A percentile compares a stretch with the other conserved stretches of the same genome.
Evolutionary conservation across 2,888 invertebrate genomes (phyloP).

Genomic region (Lasiommata megera): DNA sequence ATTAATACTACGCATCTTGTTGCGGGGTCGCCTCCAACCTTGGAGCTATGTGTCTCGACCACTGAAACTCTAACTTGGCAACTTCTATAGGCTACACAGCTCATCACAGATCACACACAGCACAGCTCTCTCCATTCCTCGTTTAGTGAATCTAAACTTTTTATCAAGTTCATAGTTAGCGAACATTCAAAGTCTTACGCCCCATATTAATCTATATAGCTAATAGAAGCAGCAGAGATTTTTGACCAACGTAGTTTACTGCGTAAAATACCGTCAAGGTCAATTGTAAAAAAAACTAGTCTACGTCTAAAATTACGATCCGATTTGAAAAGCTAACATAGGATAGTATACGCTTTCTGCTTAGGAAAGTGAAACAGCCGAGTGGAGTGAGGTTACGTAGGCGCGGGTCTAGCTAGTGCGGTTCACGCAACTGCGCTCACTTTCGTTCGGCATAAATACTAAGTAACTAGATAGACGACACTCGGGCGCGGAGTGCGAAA

Average conservation of each 20-base stretch:
- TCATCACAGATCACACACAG: too few species aligned
- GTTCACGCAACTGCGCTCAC: slow-evolving; percentile 54
- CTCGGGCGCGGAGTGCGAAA: neutral
- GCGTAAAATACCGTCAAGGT: neutral
- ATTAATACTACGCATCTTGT: too few species aligned
- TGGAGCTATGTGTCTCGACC: too few species aligned
- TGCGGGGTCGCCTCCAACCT: too few species aligned
- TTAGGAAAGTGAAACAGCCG: slow-evolving; percentile 68
- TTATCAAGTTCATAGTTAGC: neutral
- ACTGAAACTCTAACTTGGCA: too few species aligned
- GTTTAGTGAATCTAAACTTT: neutral
- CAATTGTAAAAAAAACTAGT: neutral
- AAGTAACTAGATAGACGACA: neutral
- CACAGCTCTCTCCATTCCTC: too few species aligned
- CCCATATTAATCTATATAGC: too few species aligned
- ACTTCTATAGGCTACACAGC: too few species aligned
- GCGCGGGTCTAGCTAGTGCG: slow-evolving; percentile 54
- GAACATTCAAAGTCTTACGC: too few species aligned
- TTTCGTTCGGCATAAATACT: slow-evolving; percentile 48
- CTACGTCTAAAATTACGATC: neutral
- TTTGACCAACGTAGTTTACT: neutral
- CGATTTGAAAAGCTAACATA: slow-evolving; percentile 17
- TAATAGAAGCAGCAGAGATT: too few species aligned
- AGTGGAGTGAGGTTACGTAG: slow-evolving; percentile 54
- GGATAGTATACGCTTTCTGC: slow-evolving; percentile 58